phyloP scores from a whole-genome alignment of 2,797 vertebrate genomes.

The Aulostomus chinensis region DNA sequence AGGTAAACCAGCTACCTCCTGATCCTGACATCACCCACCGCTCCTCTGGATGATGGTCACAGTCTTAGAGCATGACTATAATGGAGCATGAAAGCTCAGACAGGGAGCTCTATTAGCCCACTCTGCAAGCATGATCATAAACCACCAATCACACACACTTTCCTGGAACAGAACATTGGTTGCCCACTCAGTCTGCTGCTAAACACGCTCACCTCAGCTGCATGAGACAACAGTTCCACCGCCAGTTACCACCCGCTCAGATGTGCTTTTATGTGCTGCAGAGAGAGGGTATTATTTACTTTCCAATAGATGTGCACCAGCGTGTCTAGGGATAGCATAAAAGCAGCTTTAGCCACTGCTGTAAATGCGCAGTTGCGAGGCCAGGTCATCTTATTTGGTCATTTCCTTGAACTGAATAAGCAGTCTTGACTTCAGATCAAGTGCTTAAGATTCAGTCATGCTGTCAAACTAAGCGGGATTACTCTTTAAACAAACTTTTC shows the following conservation, averaged over 20 bases:
- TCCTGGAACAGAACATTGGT: conserved; percentile 31
- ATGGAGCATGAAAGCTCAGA: conserved; percentile 19
- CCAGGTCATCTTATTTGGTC: conserved; percentile 7
- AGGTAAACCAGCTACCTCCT: no score
- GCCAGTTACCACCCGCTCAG: conserved; percentile 33
- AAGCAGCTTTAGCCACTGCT: conserved; percentile 12
- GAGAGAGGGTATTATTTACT: conserved; percentile 40
- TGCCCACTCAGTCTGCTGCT: conserved; percentile 37
- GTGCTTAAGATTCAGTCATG: no score
- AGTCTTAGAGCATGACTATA: conserved; percentile 15
- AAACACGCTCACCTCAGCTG: conserved; percentile 11
- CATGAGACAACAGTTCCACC: conserved; percentile 23
- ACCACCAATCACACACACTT: conserved; percentile 36
- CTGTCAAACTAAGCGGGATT: no score
- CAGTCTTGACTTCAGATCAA: no score
- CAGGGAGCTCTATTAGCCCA: conserved; percentile 34
- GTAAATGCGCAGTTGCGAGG: background rate
- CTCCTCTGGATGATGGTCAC: background rate
- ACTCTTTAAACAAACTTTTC: no score
- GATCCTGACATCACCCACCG: no score
- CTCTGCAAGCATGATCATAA: conserved; percentile 19
- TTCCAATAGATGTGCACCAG: conserved; percentile 12
- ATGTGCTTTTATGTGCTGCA: conserved; percentile 39
- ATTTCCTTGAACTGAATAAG: conserved; percentile 8
- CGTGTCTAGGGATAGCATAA: conserved; percentile 28